Percentiles rank a stretch among this genome's conserved stretches.
These are phyloP conservation scores for Craterocephalus amniculus DNA, from an alignment of 2,797 vertebrate species.

Conservation along the genomic window DNA sequence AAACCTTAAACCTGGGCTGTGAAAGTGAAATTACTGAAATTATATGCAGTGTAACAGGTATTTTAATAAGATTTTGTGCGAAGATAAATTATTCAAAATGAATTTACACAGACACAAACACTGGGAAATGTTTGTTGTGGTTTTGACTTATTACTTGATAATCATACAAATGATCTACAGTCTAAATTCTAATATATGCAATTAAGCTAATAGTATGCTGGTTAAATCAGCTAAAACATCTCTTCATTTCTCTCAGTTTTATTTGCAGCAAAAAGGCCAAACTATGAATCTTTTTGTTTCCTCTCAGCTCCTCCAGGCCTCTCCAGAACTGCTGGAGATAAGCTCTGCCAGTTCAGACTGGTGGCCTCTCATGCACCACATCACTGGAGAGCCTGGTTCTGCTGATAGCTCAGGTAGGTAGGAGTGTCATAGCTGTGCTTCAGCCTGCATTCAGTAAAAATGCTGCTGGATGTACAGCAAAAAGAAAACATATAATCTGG, in stretches of 20 bases:
- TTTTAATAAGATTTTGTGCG: background rate
- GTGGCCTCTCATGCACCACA: conserved; percentile 75
- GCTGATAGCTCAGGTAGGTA: conserved; percentile 77
- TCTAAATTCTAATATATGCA: background rate
- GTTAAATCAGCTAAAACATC: background rate
- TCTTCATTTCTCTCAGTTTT: background rate
- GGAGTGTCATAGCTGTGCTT: background rate
- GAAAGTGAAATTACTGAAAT: background rate
- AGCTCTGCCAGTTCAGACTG: conserved; percentile 80
- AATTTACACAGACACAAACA: background rate
- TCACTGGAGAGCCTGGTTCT: conserved; percentile 63
- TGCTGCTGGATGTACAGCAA: background rate
- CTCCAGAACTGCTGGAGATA: conserved; percentile 85
- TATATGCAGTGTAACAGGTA: background rate
- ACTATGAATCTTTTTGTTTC: background rate
- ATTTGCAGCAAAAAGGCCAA: background rate
- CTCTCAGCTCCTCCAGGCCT: conserved; percentile 87
- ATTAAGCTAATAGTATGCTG: background rate
- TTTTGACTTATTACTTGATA: background rate
- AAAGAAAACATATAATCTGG: conserved; percentile 1
- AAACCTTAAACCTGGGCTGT: background rate
- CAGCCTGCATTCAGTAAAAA: background rate
- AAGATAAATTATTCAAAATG: background rate
- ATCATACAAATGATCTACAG: background rate
- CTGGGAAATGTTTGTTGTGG: background rate